These are phyloP conservation scores for Campylomormyrus numenius DNA, from an alignment of 2,113 vertebrate species.

Conservation along the genomic window DNA sequence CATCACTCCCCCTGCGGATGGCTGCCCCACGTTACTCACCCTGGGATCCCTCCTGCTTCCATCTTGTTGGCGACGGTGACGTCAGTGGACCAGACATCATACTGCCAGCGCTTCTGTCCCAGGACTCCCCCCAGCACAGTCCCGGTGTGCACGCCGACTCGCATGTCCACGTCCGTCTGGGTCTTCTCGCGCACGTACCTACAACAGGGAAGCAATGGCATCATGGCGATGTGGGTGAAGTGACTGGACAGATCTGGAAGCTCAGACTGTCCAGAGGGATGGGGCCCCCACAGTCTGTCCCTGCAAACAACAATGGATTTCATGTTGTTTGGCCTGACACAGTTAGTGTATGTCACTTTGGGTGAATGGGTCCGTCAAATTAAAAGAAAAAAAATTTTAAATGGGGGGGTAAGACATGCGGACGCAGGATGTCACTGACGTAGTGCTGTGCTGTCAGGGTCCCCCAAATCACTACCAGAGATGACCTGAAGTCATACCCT, in stretches of 20 bases:
- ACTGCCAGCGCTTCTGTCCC: constrained; percentile 95
- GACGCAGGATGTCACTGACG: no score
- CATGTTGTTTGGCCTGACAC: background rate
- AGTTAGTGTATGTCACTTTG: no score
- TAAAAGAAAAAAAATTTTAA: no score
- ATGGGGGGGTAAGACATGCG: no score
- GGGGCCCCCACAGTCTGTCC: background rate
- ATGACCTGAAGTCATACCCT: no score
- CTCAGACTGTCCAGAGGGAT: background rate
- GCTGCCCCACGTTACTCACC: constrained; percentile 52
- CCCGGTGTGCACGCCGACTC: constrained; percentile 87
- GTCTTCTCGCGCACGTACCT: constrained; percentile 91
- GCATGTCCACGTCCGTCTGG: constrained; percentile 88
- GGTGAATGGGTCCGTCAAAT: no score
- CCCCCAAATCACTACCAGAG: no score
- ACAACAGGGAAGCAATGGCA: background rate
- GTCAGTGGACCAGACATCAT: constrained; percentile 93
- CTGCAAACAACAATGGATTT: background rate
- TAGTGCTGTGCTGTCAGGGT: no score
- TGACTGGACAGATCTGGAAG: background rate
- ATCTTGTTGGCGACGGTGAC: constrained; percentile 96
- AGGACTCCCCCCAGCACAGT: constrained; percentile 87
- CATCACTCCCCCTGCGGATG: background rate
- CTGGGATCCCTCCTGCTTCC: constrained; percentile 88
- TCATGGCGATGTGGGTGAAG: no score